Base-by-base conservation (phyloP, 2,113 vertebrate genomes). In the Poeciliopsis retropinna region DNA sequence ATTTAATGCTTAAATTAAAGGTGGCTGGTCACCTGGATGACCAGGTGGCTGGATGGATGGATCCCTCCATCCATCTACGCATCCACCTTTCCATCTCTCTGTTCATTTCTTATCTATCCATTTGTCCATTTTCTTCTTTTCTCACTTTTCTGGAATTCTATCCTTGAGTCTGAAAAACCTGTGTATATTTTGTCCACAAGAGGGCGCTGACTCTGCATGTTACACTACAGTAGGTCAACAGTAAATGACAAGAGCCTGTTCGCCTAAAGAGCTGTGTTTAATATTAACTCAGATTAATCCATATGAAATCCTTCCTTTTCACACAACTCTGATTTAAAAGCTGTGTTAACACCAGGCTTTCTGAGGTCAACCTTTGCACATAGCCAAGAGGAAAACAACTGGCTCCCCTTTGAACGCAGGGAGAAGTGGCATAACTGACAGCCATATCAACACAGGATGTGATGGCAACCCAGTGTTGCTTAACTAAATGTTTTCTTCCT, bases 181-280 rank as follows among this genome's bases (percentile, higher is more conserved):
- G 10, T 22, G 22, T 10, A n/a, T 57, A 57, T 57, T 86, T 78
- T 41, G 31, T 32, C 76, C 92, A 90, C 86, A 76, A 89, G 92
- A 67, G 78, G 91, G 89, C 87, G 85, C 82, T 87, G 75, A 28
- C 34, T 84, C 60, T 60, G 27, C 85, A 75, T 69, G 27, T 61
- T 30, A 78, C 70, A 17, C 3, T 0, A 1, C 34, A 80, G 71
- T 34, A 75, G 74, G 28, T 79, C 39, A 78, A 72, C 70, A 84
- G 57, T 84, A 54, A 64, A 51, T 54, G 64, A 87, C 70, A 67
- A 84, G 67, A 62, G 51, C 64, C 79, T 82, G 70, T 80, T 64
- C 60, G 64, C 66, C 37, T 73, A 60, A 81, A 47, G 63, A 57
- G 29, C 30, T 39, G 67, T 66, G 74, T 70, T 11, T 72, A 67